Conservation (phyloP, 2,888 invertebrate species). For the Drosophila emarginata region DNA sequence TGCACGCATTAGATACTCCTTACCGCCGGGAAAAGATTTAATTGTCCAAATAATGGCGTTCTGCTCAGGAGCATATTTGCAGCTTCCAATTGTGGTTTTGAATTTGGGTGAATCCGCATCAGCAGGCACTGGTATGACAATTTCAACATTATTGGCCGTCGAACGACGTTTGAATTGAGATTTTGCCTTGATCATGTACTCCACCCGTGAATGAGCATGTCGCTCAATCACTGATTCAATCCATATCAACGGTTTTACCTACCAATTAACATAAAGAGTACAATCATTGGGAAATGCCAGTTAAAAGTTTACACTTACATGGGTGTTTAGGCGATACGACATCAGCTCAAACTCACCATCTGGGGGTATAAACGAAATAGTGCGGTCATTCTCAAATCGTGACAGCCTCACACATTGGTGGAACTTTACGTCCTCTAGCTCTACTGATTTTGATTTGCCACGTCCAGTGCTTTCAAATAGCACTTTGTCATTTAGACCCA, state of each 20-base stretch:
- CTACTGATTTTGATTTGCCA: conserved; percentile 98
- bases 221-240: conserved; percentile 99
- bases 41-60: conserved; percentile 99
- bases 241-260: conserved; percentile 97
- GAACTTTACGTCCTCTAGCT: conserved; percentile 98
- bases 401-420: conserved; percentile 99
- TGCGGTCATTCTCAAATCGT: conserved; percentile 98
- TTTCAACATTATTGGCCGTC: conserved; percentile 99
- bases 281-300: neutral
- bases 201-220: conserved; percentile 98
- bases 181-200: conserved; percentile 99
- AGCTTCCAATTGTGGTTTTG: conserved; percentile 97
- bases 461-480: conserved; percentile 98
- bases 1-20: conserved; percentile 98
- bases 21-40: conserved; percentile 98
- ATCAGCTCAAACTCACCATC: conserved; percentile 99
- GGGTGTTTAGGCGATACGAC: conserved; percentile 98
- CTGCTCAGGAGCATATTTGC: conserved; percentile 98
- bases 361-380: conserved; percentile 99
- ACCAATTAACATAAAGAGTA: neutral
- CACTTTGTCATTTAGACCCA: conserved; percentile 98
- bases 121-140: conserved; percentile 96
- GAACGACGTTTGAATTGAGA: conserved; percentile 98
- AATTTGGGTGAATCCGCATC: conserved; percentile 99
- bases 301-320: conserved; percentile 84